A percentile compares a stretch with the other conserved stretches of the same genome.
These are phyloP conservation scores for Ormia ochracea DNA, from an alignment of 2,888 invertebrate species.

Conservation along the genomic window DNA sequence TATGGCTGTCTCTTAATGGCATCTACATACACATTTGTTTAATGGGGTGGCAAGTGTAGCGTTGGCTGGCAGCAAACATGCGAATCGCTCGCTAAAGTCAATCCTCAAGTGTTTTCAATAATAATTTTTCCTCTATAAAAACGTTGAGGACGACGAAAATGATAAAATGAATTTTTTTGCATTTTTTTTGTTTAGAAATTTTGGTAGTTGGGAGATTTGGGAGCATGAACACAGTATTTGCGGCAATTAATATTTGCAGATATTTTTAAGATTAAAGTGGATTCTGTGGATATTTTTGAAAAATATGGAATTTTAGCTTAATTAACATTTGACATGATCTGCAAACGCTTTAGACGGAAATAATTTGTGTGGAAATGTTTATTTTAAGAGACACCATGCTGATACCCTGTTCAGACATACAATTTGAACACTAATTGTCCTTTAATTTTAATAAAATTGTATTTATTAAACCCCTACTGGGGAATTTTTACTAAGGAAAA, in stretches of 20 bases:
- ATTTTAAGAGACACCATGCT: too few species aligned
- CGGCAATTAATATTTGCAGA: not conserved
- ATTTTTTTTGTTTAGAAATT: not conserved
- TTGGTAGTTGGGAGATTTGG: not conserved
- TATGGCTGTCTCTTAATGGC: not conserved
- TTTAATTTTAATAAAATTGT: too few species aligned
- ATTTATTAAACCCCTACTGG: too few species aligned
- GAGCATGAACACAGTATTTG: not conserved
- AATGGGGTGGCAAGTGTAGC: slow-evolving; percentile 4
- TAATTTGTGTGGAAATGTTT: too few species aligned
- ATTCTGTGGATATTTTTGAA: not conserved
- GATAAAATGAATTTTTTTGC: not conserved
- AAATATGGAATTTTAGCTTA: too few species aligned
- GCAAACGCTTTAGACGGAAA: too few species aligned
- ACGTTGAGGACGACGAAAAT: slow-evolving; percentile 14
- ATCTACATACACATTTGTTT: not conserved
- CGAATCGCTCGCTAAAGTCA: not conserved
- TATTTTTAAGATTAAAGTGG: not conserved
- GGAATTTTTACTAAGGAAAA: too few species aligned
- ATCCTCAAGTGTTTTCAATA: slow-evolving; percentile 49
- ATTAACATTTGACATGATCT: too few species aligned
- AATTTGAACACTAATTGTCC: too few species aligned
- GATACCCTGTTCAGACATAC: too few species aligned
- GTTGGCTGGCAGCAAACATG: not conserved
- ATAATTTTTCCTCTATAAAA: slow-evolving; percentile 37